Base-by-base conservation (phyloP, 2,113 vertebrate genomes). In the Entelurus aequoreus region DNA sequence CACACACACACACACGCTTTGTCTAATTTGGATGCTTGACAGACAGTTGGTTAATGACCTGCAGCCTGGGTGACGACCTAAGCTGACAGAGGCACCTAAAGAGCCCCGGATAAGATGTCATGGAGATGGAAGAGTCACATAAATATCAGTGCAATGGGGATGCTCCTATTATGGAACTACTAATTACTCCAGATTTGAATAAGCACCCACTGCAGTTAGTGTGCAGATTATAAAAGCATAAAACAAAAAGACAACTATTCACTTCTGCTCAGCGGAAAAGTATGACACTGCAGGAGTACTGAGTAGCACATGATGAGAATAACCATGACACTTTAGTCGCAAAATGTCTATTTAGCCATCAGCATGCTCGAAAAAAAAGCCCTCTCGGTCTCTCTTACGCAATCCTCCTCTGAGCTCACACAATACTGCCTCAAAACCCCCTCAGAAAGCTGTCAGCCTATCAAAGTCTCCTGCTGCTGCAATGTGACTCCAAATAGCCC, bases 31-130 rank as follows among this genome's bases (percentile, higher is more conserved):
- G 62, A 54, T 64, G 78, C 81, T 80, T 86, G 81, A 88, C 71
- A 69, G 82, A 82, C 83, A 84, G 69, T 13, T 66, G 73, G 87
- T 83, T 87, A 88, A 87, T 85, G 81, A 81, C 68, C 69, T 3
- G 60, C 65, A 60, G 73, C 62, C 62, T 16, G 71, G 64, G 55
- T 71, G 75, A 76, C 66, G 83, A 69, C 63, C 77, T 76, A 71
- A 71, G 82, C 66, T 75, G 78, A 79, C 74, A 81, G 76, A 73
- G 63, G 62, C 62, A 72, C 76, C 63, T 74, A 62, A 55, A 71
- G 66, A 64, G 71, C 69, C 76, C 66, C 71, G 59, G 42, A 73
- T 65, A 65, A 63, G 77, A 66, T 48, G 21, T 76, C 70, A 69
- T 65, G 63, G 58, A 15, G 35, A 70, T 40, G 65, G 63, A 66